Base-by-base conservation (phyloP, 2,113 vertebrate species). In the Trematocara zebra region DNA sequence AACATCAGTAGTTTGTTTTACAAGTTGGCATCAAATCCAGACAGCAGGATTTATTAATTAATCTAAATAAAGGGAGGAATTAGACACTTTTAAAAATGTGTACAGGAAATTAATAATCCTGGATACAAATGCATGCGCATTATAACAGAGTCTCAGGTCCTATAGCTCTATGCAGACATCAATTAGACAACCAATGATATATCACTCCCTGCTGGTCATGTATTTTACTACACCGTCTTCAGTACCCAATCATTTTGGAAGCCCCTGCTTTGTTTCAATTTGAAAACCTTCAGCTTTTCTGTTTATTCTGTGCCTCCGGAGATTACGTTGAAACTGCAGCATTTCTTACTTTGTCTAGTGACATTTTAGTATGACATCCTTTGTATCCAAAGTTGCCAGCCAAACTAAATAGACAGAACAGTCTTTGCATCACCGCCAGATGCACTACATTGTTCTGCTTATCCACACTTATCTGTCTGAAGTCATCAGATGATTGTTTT, bases 201-300 rank as follows among this genome's bases (percentile, higher is more conserved):
- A 91, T 59, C 90, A 83, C 90, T 76, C 93, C 81, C 95, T 95
- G 87, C 91, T 95, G 95, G 93, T 33, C 79, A 80, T 81, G 79
- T 72, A 40, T 11, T 61, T 47, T 44, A 90, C 57, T 93, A 74
- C 89, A 93, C 3, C 0, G 15, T 7, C 9, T 23, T 20, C 9
- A 11, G 28, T 17, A 4, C 44, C 7, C 51, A 57, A 28, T 7
- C 9, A 9, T n/a, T 7, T 35, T 72, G 67, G 1, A 69, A 74
- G 40, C 15, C 23, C 15, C 42, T 3, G 23, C 11, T 72, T 44
- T 81, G 35, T 37, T 42, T n/a, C 3, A 18, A 3, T 33, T 47
- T 81, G 10, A 52, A 85, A 15, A 26, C 78, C 12, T 18, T 20
- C 10, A 8, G 11, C 3, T 14, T 57, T 33, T 64, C 14, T n/a